These are phyloP conservation scores for Bradypus variegatus DNA, from an alignment of 2,797 vertebrate species.

Conservation along the genomic window DNA sequence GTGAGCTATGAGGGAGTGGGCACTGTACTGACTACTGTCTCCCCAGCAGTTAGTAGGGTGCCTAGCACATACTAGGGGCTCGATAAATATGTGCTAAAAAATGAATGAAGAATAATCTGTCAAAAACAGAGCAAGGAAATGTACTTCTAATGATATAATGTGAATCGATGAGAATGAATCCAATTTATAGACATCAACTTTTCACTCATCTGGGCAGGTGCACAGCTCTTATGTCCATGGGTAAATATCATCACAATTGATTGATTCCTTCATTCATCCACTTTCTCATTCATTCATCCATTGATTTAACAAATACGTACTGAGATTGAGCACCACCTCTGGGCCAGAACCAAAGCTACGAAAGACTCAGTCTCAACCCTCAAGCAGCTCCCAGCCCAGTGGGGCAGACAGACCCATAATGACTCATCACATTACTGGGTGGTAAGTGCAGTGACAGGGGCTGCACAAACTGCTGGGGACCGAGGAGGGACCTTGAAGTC, in stretches of 20 bases:
- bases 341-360: neutral
- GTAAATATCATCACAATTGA: neutral
- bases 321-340: neutral
- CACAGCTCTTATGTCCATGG: neutral
- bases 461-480: neutral
- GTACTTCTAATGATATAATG: neutral
- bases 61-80: neutral
- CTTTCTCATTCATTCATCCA: neutral
- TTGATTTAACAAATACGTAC: slow-evolving; percentile 20
- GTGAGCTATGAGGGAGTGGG: neutral
- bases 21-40: neutral
- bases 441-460: neutral
- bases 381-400: neutral
- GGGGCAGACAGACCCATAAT: neutral
- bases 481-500: neutral
- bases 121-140: slow-evolving; percentile 9
- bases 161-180: neutral
- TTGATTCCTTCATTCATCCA: neutral
- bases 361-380: neutral
- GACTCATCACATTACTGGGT: neutral
- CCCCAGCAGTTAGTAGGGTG: neutral
- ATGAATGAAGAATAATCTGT: neutral
- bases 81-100: neutral
- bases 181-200: neutral
- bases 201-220: neutral